Base-by-base conservation (phyloP, 1,140 invertebrate genomes). In the Drosophila insularis region DNA sequence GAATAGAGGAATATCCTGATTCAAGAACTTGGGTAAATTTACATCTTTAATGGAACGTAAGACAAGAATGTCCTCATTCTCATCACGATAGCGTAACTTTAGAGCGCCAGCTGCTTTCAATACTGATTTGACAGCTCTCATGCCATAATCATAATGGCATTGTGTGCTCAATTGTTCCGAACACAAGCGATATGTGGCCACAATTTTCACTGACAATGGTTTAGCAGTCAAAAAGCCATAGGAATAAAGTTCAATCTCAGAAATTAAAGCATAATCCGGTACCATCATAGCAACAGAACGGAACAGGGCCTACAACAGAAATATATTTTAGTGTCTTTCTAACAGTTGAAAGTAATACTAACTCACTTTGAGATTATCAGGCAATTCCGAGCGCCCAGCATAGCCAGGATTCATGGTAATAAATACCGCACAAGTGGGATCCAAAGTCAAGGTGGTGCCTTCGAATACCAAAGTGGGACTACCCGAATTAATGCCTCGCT, bases 281-380 rank as follows among this genome's bases (percentile, higher is more conserved):
- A 99, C 97, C 98, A 99, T 99, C 98, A 99, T 99, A 27, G 98
- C 98, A 13, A 99, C 98, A 2, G 98, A 97, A 73, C 98, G 94
- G 93, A 99, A 99, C 4, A 99, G 92, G 0, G 97, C 97, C 95
- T 97, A 82, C 2, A 89, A 53, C 8, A 11, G 32, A 35, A 35
- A 35, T 0, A 62, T 46, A 11, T 61, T 53, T 21, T 6, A 27
- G 6, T 27, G 27, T 0, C 27, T 0, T 6, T n/a, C n/a, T 46
- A 46, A 23, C 13, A 37, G 40, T 1, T 13, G 11, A 2, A n/a
- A 14, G 7, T 2, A 17, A 43, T 8, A 4, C n/a, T 10, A 37
- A 19, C 14, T 5, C 85, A 96, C 96, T 93, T 98, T 98, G n/a
- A 98, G 93, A 93, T 99, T 99, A 92, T 99, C 97, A 0, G 98